These are phyloP conservation scores for Brachionus rubens DNA, from an alignment of 1,140 invertebrate species.

Conservation along the genomic window DNA sequence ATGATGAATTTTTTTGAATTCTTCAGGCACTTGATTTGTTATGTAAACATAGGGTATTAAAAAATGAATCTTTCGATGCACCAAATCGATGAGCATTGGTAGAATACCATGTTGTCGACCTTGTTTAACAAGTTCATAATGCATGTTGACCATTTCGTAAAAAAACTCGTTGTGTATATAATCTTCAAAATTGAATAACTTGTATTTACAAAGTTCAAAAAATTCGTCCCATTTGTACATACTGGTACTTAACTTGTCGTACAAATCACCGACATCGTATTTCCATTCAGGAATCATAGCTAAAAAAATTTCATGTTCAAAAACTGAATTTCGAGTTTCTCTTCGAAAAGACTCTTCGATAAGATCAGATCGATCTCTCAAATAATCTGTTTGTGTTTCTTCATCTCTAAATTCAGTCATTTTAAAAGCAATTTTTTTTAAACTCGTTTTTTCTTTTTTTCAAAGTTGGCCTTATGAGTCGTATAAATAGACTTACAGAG, in stretches of 20 bases:
- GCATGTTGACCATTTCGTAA: slow-evolving; percentile 19
- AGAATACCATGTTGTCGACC: background rate
- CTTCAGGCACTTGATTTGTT: slow-evolving; percentile 20
- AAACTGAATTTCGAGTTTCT: background rate
- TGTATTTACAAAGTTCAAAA: slow-evolving; percentile 18
- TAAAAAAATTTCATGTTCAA: slow-evolving; percentile 23
- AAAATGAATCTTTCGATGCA: slow-evolving; percentile 12
- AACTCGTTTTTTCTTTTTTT: background rate
- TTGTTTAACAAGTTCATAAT: background rate
- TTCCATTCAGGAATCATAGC: background rate
- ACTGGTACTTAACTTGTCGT: background rate
- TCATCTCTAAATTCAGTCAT: slow-evolving; percentile 27
- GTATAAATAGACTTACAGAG: no score
- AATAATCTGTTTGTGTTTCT: slow-evolving; percentile 7
- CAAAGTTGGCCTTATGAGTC: background rate
- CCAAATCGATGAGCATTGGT: background rate
- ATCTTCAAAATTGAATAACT: background rate
- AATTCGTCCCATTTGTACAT: slow-evolving; percentile 42
- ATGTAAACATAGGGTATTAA: slow-evolving; percentile 32
- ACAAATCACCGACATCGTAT: background rate
- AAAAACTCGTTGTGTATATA: slow-evolving; percentile 30
- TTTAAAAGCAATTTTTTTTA: background rate
- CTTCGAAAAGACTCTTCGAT: background rate
- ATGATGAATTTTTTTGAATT: slow-evolving; percentile 18
- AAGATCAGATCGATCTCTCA: background rate